A percentile compares a stretch with the other conserved stretches of the same genome.
These are phyloP conservation scores for Rhegmatorhina hoffmannsi DNA, from an alignment of 2,113 vertebrate species.

Conservation along the genomic window DNA sequence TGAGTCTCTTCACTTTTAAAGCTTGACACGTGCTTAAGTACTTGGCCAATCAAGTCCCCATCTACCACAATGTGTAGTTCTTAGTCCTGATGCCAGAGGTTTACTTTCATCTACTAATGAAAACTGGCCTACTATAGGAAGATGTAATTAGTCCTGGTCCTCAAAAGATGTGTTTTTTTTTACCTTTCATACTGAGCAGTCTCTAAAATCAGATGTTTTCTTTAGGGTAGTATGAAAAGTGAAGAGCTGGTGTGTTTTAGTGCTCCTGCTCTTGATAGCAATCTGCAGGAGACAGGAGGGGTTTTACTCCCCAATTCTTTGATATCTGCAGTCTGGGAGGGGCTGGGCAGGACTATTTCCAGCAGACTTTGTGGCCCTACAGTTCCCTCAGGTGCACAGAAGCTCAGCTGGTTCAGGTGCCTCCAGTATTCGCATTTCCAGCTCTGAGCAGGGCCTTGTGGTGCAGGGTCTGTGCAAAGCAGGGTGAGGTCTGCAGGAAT, in stretches of 20 bases:
- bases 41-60: neutral
- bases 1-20: constrained; percentile 6
- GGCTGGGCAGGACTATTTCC: neutral
- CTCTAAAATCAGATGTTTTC: neutral
- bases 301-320: neutral
- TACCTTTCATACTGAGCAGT: neutral
- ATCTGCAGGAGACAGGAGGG: neutral
- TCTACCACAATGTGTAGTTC: neutral
- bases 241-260: neutral
- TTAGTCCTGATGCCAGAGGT: neutral
- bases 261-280: neutral
- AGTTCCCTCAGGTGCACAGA: neutral
- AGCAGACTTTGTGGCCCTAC: neutral
- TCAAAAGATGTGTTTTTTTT: neutral
- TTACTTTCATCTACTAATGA: neutral
- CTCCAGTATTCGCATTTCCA: fast-evolving
- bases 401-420: neutral
- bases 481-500: neutral
- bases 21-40: neutral
- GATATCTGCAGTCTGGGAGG: too few relatives aligned
- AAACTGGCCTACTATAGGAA: neutral
- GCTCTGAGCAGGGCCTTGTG: neutral
- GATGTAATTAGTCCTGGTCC: neutral
- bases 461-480: neutral
- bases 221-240: neutral